Base-by-base conservation (phyloP, 2,113 vertebrate genomes). In the Vidua chalybeata region DNA sequence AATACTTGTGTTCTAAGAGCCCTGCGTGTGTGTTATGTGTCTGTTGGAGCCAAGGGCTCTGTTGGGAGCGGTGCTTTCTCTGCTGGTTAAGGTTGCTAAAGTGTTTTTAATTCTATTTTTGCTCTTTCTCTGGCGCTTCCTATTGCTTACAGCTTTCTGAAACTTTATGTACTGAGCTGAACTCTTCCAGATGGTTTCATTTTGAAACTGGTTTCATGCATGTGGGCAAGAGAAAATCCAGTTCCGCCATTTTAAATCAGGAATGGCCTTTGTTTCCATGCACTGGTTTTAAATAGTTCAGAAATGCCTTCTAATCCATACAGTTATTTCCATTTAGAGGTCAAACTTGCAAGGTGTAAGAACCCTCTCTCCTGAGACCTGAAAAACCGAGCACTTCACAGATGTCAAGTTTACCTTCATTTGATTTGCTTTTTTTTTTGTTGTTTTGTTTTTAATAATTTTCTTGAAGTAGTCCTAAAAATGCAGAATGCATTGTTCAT, bases 121-220 rank as follows among this genome's bases (percentile, higher is more conserved):
- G 52, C 87, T 76, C 58, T 37, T 79, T 90, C 58, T 91, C 56
- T 17, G 9, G 69, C 0, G 0, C 33, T 86, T 74, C 68, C 51
- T 81, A 48, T 55, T 84, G 73, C 80, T 90, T 78, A 26, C 14
- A 84, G 55, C 64, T 75, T 87, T 88, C 51, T 86, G 76, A 94
- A 84, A 93, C 76, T 86, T 69, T n/a, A 31, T 63, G 56, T 45
- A 59, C 37, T 0, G 7, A 94, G 52, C 66, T 61, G 69, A 89
- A 72, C 73, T 95, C 66, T 93, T 94, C 48, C 84, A 87, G 31
- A 56, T 41, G 37, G 52, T 89, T 92, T 94, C 64, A 37, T 93
- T 91, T 81, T 45, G 56, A 91, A 92, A 81, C 28, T 63, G 52
- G 66, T 63, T 94, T 75, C 61, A 30, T 66, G 69, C 59, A 52